phyloP scores from a whole-genome alignment of 2,888 invertebrate genomes.

The Meandrusa payeni region DNA sequence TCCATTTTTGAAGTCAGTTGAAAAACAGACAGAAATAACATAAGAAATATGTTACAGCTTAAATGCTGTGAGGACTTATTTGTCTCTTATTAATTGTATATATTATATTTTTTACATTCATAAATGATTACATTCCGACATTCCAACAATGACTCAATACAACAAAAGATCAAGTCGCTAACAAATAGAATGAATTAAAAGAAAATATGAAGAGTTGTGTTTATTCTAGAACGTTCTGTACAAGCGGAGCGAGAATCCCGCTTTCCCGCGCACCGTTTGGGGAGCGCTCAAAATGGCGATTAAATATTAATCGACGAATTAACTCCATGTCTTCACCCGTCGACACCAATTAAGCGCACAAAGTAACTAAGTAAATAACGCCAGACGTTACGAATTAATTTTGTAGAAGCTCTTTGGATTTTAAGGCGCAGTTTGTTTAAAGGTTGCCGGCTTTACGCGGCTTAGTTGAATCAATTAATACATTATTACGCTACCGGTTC shows the following conservation, averaged over 20 bases:
- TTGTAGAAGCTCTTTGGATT: constrained; percentile 54
- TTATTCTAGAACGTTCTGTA: constrained; percentile 19
- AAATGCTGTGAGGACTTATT: too few species aligned
- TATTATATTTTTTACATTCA: too few species aligned
- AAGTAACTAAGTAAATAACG: constrained; percentile 76
- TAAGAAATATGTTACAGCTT: too few species aligned
- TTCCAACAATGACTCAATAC: too few species aligned
- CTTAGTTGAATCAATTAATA: constrained; percentile 23
- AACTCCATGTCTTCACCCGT: constrained; percentile 68
- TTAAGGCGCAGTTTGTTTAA: constrained; percentile 63
- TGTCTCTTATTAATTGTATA: too few species aligned
- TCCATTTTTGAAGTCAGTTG: too few species aligned
- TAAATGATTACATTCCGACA: too few species aligned
- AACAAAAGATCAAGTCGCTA: background rate
- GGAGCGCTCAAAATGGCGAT: constrained; percentile 45
- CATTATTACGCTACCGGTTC: constrained; percentile 9
- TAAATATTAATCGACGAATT: constrained; percentile 78
- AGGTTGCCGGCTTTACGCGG: constrained; percentile 35
- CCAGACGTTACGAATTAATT: constrained; percentile 64
- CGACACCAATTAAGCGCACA: constrained; percentile 77
- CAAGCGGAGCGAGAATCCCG: constrained; percentile 17
- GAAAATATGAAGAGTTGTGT: constrained; percentile 18
- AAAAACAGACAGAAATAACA: too few species aligned
- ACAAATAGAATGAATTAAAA: constrained; percentile 1
- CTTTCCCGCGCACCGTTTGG: constrained; percentile 21